Percentiles rank a stretch among this genome's conserved stretches.
Conservation (phyloP, 1,140 invertebrate genomes). For the Camponotus pennsylvanicus region DNA sequence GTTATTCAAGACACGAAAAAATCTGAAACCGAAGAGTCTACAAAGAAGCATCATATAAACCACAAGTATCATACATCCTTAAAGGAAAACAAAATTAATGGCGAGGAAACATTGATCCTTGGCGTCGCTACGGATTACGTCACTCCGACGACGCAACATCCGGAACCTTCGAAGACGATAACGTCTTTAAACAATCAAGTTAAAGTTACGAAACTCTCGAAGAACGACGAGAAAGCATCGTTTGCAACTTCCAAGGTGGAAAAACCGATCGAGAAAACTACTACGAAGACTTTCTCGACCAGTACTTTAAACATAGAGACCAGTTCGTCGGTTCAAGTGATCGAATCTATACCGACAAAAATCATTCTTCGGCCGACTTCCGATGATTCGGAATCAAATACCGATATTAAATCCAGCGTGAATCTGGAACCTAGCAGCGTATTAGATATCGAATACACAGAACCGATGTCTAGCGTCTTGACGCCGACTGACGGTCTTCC, state of each 20-base stretch:
- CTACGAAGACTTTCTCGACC: conserved; percentile 68
- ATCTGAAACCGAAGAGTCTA: conserved; percentile 16
- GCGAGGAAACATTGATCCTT: conserved; percentile 80
- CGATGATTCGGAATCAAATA: conserved; percentile 36
- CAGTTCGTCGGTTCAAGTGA: conserved; percentile 82
- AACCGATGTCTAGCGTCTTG: conserved; percentile 67
- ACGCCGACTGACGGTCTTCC: conserved; percentile 81
- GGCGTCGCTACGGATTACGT: conserved; percentile 59
- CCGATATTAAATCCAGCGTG: not conserved
- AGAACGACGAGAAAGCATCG: conserved; percentile 7
- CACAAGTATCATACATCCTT: conserved; percentile 78
- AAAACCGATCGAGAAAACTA: conserved; percentile 38
- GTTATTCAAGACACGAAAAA: conserved; percentile 48
- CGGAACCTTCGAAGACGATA: conserved; percentile 52
- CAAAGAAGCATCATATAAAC: conserved; percentile 66
- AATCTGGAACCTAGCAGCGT: conserved; percentile 79
- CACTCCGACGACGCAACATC: conserved; percentile 2
- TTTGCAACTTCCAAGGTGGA: conserved; percentile 12
- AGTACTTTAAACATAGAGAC: conserved; percentile 83
- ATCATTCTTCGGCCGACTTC: conserved; percentile 72
- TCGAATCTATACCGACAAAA: conserved; percentile 78
- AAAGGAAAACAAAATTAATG: conserved; percentile 75
- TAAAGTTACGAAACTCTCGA: conserved; percentile 63
- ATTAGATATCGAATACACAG: conserved; percentile 35
- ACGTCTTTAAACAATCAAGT: conserved; percentile 49